Evolutionary conservation across 1,140 invertebrate species (phyloP).

Genomic region (Asbolus verrucosus): DNA sequence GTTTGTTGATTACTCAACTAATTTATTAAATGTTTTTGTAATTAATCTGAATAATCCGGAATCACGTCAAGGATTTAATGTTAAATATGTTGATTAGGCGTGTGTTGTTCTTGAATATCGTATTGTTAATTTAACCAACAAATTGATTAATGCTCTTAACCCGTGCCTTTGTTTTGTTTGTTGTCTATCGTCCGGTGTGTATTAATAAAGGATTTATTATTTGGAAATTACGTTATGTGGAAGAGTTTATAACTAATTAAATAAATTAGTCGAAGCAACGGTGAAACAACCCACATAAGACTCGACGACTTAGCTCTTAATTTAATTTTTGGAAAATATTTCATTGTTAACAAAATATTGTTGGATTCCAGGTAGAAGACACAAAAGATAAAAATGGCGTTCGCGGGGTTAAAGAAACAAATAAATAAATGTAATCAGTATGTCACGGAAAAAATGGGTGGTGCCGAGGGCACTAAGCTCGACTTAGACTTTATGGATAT

Average conservation of each 20-base stretch:
- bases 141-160: not conserved
- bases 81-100: not conserved
- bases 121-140: not conserved
- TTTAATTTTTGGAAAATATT: no score
- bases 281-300: not conserved
- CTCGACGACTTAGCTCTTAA: not conserved
- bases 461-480: conserved; percentile 98
- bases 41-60: not conserved
- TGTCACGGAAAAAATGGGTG: conserved; percentile 99
- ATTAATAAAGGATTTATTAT: conserved; percentile 15
- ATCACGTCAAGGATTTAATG: not conserved
- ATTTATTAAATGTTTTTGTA: no score
- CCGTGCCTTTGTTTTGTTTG: not conserved
- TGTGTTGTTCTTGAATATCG: not conserved
- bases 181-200: not conserved
- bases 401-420: conserved; percentile 97
- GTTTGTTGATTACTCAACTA: no score
- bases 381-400: conserved; percentile 83
- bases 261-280: conserved; percentile 14
- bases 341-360: no score
- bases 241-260: conserved; percentile 26
- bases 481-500: conserved; percentile 99
- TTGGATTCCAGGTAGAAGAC: conserved; percentile 51
- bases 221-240: conserved; percentile 6
- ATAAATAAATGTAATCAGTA: conserved; percentile 99